Evolutionary conservation across 1,140 invertebrate species (phyloP).

Genomic region (Drosophila tristis): DNA sequence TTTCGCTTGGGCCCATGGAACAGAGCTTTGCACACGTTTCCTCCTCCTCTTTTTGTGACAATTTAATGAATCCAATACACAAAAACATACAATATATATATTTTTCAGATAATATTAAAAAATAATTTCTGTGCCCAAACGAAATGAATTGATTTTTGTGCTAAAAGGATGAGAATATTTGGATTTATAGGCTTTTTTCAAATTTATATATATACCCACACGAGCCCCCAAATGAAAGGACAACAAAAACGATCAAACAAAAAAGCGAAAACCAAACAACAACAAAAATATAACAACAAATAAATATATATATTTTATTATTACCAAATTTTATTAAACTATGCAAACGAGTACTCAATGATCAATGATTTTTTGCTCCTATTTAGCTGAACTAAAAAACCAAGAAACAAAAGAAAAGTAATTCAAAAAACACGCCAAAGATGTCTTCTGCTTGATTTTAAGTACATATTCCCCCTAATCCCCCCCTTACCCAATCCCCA

Average conservation of each 20-base stretch:
- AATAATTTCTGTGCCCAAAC: slow-evolving; percentile 51
- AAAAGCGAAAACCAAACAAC: slow-evolving; percentile 23
- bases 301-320: slow-evolving; percentile 76
- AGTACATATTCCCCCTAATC: slow-evolving; percentile 48
- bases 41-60: slow-evolving; percentile 5
- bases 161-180: slow-evolving; percentile 39
- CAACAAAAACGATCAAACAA: slow-evolving; percentile 2
- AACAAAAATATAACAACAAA: slow-evolving; percentile 41
- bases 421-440: slow-evolving; percentile 72
- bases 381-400: slow-evolving; percentile 72
- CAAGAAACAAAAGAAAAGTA: slow-evolving; percentile 23
- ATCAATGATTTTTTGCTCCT: slow-evolving; percentile 64
- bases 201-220: slow-evolving; percentile 71
- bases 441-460: slow-evolving; percentile 81
- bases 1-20: slow-evolving; percentile 55
- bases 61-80: slow-evolving; percentile 32
- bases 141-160: slow-evolving; percentile 70
- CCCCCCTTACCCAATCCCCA: slow-evolving; percentile 8
- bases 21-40: slow-evolving; percentile 52
- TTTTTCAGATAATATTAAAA: slow-evolving; percentile 27
- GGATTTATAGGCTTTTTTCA: slow-evolving; percentile 78
- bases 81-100: slow-evolving; percentile 26
- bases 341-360: slow-evolving; percentile 77
- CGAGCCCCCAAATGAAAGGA: slow-evolving; percentile 11
- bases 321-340: slow-evolving; percentile 79